Evolutionary conservation across 53 echinoderm and acorn worm species (phyloP).

Genomic region (Temnopleurus reevesii): DNA sequence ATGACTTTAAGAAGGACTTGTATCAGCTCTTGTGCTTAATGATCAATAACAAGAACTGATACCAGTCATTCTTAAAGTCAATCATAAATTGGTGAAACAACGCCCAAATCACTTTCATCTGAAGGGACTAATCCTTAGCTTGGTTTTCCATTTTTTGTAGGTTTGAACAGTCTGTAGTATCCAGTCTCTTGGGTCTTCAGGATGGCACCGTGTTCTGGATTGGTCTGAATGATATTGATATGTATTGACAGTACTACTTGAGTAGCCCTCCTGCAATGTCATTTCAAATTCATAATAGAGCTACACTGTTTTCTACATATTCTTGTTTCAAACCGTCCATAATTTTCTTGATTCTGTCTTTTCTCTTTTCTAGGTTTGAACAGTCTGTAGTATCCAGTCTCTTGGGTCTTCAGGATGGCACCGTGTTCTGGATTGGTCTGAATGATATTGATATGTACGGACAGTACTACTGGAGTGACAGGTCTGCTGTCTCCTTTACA

Average conservation of each 20-base stretch:
- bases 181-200: constrained; percentile 80
- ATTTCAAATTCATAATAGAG: no score
- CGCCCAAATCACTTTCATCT: no score
- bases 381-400: constrained; percentile 83
- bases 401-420: constrained; percentile 76
- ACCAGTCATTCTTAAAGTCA: no score
- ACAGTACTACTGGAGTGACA: constrained; percentile 76
- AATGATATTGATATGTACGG: constrained; percentile 57
- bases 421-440: constrained; percentile 81
- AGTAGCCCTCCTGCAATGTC: no score
- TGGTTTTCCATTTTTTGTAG: constrained; percentile 23
- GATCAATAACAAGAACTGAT: no score
- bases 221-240: constrained; percentile 67
- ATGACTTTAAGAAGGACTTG: no score
- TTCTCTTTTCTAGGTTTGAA: constrained; percentile 60
- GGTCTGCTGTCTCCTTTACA: constrained; percentile 71
- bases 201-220: constrained; percentile 78
- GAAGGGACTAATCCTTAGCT: no score
- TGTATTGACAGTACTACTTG: constrained; percentile 51
- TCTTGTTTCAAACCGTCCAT: no score
- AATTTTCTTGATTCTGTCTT: no score
- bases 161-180: constrained; percentile 81
- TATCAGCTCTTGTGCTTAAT: no score
- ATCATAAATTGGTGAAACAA: no score
- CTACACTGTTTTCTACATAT: no score